Conservation (phyloP, 2,888 invertebrate genomes). For the Athripsodes cinereus region DNA sequence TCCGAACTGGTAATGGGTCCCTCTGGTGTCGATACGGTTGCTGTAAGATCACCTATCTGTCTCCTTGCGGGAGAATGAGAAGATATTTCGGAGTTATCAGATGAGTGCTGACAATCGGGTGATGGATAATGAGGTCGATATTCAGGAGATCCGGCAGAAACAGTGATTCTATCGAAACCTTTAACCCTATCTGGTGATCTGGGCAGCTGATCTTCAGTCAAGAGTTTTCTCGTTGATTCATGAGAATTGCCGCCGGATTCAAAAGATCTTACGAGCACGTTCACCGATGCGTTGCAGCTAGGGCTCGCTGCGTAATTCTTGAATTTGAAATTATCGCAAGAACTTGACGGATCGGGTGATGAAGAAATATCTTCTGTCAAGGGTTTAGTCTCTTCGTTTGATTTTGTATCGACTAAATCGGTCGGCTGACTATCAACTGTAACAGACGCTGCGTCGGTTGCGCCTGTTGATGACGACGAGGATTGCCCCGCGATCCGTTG, state of each 20-base stretch:
- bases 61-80: background rate
- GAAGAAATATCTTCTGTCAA: background rate
- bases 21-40: background rate
- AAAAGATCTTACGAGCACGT: slow-evolving; percentile 1
- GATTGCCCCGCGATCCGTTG: slow-evolving; percentile 35
- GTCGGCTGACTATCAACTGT: slow-evolving; percentile 15
- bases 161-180: slow-evolving; percentile 10
- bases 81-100: slow-evolving; percentile 8
- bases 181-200: slow-evolving; percentile 11
- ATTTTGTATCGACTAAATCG: too few species aligned
- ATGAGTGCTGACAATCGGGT: slow-evolving; percentile 6
- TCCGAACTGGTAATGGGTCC: background rate
- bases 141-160: slow-evolving; percentile 14
- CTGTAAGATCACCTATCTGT: too few species aligned
- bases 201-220: background rate
- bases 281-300: slow-evolving; percentile 3
- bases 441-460: slow-evolving; percentile 30
- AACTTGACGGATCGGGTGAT: slow-evolving; percentile 6
- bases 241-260: slow-evolving; percentile 1
- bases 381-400: background rate
- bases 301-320: slow-evolving; percentile 18
- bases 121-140: slow-evolving; percentile 6
- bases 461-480: slow-evolving; percentile 30
- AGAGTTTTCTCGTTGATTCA: background rate
- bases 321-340: slow-evolving; percentile 6